Conservation (phyloP, 2,797 vertebrate genomes). For the Sebastes aleutianus region DNA sequence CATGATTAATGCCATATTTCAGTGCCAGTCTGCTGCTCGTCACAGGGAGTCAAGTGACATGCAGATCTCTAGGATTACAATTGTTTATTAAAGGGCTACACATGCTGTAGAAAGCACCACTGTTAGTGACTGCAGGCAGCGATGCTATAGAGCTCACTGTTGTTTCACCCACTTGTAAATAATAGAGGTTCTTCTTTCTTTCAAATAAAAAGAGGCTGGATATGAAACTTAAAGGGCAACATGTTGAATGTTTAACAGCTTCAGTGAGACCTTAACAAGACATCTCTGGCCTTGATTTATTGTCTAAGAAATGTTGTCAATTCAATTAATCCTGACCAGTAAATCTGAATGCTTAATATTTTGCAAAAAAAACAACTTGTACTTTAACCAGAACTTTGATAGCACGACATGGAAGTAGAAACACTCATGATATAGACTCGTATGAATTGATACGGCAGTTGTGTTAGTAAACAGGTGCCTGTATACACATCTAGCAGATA, state of each 20-base stretch:
- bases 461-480: no score
- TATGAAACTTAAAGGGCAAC: background rate
- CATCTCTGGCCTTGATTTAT: no score
- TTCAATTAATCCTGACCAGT: no score
- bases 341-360: no score
- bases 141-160: background rate
- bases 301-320: no score
- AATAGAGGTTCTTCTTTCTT: background rate
- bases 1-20: constrained; percentile 7
- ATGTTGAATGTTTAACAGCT: background rate
- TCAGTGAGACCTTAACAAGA: background rate
- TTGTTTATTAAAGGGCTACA: background rate
- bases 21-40: background rate
- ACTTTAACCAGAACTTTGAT: no score
- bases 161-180: background rate
- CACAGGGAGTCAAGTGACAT: background rate
- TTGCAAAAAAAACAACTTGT: no score
- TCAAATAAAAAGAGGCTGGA: background rate
- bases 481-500: no score
- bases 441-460: no score
- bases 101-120: background rate
- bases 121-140: background rate
- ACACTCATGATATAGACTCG: no score
- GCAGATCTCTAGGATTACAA: background rate
- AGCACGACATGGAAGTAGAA: no score